Evolutionary conservation across 2,113 vertebrate genomes (phyloP), one percentile per base, ranked within the genome.

Genomic region (Phoenicopterus ruber): DNA sequence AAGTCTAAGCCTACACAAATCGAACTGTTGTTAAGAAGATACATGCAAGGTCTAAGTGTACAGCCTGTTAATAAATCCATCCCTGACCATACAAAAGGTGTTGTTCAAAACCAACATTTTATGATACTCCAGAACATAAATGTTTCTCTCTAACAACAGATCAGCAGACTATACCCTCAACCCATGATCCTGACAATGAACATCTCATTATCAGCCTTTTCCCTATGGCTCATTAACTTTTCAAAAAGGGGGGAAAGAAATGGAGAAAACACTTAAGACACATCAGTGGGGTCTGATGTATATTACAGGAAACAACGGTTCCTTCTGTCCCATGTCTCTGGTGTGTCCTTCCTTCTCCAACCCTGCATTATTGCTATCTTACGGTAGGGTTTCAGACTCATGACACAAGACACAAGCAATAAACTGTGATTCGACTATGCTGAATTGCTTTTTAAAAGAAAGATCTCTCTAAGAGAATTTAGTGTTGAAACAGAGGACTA

Each of bases 161-260:
- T 19, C 49, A 96, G 89, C 57, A 77, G 86, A 44, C 71, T 55
- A 10, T 32, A 36, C 73, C 31, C 69, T 69, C 89, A 54, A 5
- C 54, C 76, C 70, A 4, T 49, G 80, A 58, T 77, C 86, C 79
- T 83, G 86, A 90, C 59, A 80, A 86, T 57, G 71, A 90, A 79
- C 72, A 82, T 40, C 92, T 93, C 86, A 88, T 88, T 88, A 92
- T 54, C 57, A 87, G 62, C 82, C 95, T 93, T 52, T 66, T 86
- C 82, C 84, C 90, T 93, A 70, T n/a, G 90, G 90, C 55, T 97
- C 86, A 71, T 94, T 96, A 90, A 81, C 55, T 59, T 69, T 76
- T 81, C 38, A 3, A 26, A 44, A 62, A 38, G 26, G 1, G 20
- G 32, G 49, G 20, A 4, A 49, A 59, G 38, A 63, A 47, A 38